Evolutionary conservation across 2,888 invertebrate species (phyloP).

Genomic region (Pyrrhosoma nymphula): DNA sequence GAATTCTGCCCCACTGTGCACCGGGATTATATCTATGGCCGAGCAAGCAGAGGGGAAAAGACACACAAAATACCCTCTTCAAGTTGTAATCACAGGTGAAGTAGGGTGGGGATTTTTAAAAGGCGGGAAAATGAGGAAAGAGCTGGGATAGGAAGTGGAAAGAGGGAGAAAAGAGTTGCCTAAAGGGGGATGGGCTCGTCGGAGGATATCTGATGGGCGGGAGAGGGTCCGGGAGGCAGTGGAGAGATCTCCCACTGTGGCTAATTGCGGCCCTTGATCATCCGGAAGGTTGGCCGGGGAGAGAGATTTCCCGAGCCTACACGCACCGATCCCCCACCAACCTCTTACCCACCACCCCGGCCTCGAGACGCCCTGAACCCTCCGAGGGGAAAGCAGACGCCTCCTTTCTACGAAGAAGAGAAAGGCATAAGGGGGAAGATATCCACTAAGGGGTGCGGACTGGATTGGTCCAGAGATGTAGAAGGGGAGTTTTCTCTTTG

Average conservation of each 20-base stretch:
- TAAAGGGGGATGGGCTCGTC: neutral
- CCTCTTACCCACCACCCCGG: neutral
- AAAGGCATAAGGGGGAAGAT: neutral
- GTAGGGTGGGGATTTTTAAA: neutral
- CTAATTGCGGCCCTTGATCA: slow-evolving; percentile 64
- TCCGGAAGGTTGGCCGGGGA: neutral
- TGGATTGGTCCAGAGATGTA: neutral
- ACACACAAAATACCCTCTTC: slow-evolving; percentile 25
- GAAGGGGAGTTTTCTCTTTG: neutral
- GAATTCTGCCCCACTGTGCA: too few species aligned
- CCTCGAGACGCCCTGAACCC: neutral
- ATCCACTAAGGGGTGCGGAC: neutral
- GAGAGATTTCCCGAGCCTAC: neutral
- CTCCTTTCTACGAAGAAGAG: neutral
- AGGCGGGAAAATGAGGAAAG: neutral
- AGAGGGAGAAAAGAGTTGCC: neutral
- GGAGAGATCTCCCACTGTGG: neutral
- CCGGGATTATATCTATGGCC: neutral
- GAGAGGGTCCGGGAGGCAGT: neutral
- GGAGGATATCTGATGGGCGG: neutral
- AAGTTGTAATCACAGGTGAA: neutral
- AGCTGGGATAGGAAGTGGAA: neutral
- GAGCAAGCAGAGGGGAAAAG: neutral
- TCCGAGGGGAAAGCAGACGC: neutral
- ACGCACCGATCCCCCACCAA: neutral